Conservation (phyloP, 2,888 invertebrate genomes). For the Leptinotarsa juncta region DNA sequence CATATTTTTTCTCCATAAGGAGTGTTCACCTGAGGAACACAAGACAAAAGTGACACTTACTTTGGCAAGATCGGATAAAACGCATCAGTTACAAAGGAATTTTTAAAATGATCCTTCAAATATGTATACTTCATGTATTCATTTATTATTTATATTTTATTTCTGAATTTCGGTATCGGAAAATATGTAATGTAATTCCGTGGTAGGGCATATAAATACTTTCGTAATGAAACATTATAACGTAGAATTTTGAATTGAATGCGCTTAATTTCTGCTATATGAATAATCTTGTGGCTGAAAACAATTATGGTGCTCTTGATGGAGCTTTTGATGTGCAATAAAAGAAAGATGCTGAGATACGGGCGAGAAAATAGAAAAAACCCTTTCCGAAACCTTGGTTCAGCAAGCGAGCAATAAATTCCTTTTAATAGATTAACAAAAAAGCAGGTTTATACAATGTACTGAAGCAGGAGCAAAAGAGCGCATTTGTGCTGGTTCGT, state of each 20-base stretch:
- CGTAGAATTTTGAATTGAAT: not conserved
- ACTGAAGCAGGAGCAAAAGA: conserved; percentile 52
- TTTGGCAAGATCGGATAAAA: no score
- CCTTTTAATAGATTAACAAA: conserved; percentile 53
- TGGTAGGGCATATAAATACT: not conserved
- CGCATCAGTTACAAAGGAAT: no score
- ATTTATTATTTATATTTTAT: no score
- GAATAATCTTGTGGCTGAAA: conserved; percentile 7
- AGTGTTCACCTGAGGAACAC: no score
- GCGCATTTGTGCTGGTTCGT: conserved; percentile 52
- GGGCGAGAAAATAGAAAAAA: conserved; percentile 28
- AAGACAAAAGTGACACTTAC: no score
- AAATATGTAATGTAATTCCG: not conserved
- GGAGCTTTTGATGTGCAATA: conserved; percentile 5
- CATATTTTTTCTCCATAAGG: no score
- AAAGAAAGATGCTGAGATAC: conserved; percentile 6
- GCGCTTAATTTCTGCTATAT: not conserved
- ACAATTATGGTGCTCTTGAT: conserved; percentile 12
- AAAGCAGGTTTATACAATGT: conserved; percentile 50
- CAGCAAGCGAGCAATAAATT: conserved; percentile 52
- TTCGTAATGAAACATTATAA: not conserved
- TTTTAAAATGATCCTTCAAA: no score
- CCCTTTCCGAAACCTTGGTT: conserved; percentile 49
- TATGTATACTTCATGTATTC: no score
- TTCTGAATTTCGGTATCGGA: not conserved